phyloP scores from a whole-genome alignment of 2,113 vertebrate species.

The Marcusenius ussheri region DNA sequence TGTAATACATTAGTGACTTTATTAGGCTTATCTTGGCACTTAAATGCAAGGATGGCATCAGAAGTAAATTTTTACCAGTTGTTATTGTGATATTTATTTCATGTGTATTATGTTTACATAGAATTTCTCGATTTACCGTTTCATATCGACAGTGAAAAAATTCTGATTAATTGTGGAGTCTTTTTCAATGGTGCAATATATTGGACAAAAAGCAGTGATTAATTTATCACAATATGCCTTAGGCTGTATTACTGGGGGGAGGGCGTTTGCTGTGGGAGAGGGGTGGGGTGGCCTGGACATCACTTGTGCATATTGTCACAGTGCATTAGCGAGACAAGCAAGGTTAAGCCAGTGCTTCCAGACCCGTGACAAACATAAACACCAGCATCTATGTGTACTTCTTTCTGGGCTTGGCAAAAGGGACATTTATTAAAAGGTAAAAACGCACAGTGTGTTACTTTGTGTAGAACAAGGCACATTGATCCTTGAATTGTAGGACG shows the following conservation, averaged over 20 bases:
- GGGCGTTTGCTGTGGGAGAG: neutral
- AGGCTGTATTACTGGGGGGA: constrained; percentile 22
- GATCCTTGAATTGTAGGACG: neutral
- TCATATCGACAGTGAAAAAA: constrained; percentile 5
- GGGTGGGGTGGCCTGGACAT: neutral
- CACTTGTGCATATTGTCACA: constrained; percentile 6
- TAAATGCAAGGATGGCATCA: neutral
- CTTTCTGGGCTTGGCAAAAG: constrained; percentile 7
- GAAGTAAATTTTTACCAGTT: neutral
- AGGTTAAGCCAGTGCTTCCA: constrained; percentile 18
- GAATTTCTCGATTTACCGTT: neutral
- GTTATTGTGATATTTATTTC: neutral
- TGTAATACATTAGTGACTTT: constrained; percentile 27
- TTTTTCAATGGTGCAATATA: constrained; percentile 9
- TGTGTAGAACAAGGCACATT: neutral
- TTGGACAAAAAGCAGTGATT: constrained; percentile 4
- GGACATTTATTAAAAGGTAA: neutral
- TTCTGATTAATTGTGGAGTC: constrained; percentile 27
- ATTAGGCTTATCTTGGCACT: constrained; percentile 19
- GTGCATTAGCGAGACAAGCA: neutral
- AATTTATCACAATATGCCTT: constrained; percentile 21
- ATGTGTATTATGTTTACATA: neutral
- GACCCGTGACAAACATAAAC: constrained; percentile 31
- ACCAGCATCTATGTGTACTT: constrained; percentile 25
- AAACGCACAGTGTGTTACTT: neutral